Evolutionary conservation across 2,888 invertebrate species (phyloP), one percentile per base, ranked within the genome.

Genomic region (Tinea pellionella): DNA sequence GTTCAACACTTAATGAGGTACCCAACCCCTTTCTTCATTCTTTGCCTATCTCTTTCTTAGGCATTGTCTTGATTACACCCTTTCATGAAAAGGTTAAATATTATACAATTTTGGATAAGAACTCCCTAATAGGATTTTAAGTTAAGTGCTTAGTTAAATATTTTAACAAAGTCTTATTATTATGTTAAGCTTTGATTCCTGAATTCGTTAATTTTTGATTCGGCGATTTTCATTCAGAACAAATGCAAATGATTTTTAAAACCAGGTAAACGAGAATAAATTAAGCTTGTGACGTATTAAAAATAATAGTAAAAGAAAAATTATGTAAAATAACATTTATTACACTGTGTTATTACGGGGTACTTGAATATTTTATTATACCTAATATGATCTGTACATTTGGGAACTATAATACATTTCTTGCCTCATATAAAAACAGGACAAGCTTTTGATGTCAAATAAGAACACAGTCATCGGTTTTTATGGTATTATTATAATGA

Each of bases 41-140:
- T 18, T 18, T 37, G 4, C 37, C 37, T 24, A 24, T 42, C 42
- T 13, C 42, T 42, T 47, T 47, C 47, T 47, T 16, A 47, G 16
- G 16, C 47, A 47, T 47, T 47, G 47, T 47, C 15, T 13, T 47
- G 47, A 47, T 47, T 47, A 47, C 47, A 47, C 15, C 47, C 47
- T 47, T 47, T 13, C 47, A 47, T 16, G 47, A 47, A 47, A 47
- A 47, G 15, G 16, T 47, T 47, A 47, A 15, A 18, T 47, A 47
- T 47, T 18, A 8, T 47, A 15, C n/a, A 16, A 47, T 47, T 47
- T 47, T 47, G 15, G 15, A 47, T 18, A 47, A 47, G 2, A 47
- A 47, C 47, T 13, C 18, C 18, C 13, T 47, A 47, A 47, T 47
- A 47, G 18, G 16, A 47, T 47, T 47, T 37, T n/a, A 37, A 6